Evolutionary conservation across 2,888 invertebrate species (phyloP).

Genomic region (Tachina fera): DNA sequence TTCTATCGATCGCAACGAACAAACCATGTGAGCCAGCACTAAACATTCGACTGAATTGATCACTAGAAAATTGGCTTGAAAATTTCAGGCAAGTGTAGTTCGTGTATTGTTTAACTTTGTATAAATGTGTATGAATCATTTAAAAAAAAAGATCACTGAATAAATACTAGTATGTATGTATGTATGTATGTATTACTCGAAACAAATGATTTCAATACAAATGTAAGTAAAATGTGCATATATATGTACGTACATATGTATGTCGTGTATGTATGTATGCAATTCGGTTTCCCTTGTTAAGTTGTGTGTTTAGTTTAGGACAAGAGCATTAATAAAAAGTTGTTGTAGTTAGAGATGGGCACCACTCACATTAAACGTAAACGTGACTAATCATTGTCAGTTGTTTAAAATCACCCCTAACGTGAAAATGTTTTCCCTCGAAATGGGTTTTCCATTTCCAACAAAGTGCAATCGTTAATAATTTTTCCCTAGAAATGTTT

Average conservation of each 20-base stretch:
- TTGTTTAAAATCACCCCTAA: too few relatives aligned
- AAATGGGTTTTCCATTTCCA: too few relatives aligned
- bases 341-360: not conserved
- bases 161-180: not conserved
- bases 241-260: not conserved
- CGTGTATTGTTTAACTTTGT: not conserved
- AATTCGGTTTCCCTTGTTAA: not conserved
- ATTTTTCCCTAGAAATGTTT: too few relatives aligned
- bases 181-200: not conserved
- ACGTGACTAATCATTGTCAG: too few relatives aligned
- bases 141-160: constrained; percentile 14
- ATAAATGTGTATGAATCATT: constrained; percentile 21
- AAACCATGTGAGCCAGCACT: constrained; percentile 48
- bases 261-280: too few relatives aligned
- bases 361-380: too few relatives aligned
- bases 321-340: not conserved
- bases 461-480: too few relatives aligned
- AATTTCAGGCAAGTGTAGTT: not conserved
- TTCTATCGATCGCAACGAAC: not conserved
- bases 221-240: too few relatives aligned
- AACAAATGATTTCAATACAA: too few relatives aligned
- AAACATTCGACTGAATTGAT: constrained; percentile 67
- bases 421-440: too few relatives aligned
- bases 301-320: not conserved
- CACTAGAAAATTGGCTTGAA: constrained; percentile 28